phyloP scores from a whole-genome alignment of 2,797 vertebrate genomes.

The Rhabdophis nuchalis region DNA sequence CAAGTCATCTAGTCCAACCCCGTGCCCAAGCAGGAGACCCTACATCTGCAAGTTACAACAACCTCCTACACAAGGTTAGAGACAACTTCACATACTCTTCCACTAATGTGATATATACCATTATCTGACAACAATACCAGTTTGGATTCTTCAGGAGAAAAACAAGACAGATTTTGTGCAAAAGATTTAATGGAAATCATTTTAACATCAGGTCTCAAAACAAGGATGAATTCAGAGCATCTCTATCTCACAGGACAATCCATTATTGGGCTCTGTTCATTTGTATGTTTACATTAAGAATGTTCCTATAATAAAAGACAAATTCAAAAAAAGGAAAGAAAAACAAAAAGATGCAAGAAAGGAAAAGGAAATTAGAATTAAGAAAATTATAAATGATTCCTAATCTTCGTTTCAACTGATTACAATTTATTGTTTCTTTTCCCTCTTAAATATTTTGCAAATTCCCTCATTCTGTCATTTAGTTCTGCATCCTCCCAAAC shows the following conservation, averaged over 20 bases:
- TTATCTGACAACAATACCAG: background rate
- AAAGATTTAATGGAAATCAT: background rate
- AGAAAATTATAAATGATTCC: background rate
- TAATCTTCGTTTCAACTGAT: background rate
- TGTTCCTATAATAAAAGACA: background rate
- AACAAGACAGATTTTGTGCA: background rate
- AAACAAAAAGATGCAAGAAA: background rate
- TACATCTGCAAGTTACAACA: too few species aligned
- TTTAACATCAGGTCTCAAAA: background rate
- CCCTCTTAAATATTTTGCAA: background rate
- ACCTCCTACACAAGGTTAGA: background rate
- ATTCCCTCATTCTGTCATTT: background rate
- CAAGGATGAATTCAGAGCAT: background rate
- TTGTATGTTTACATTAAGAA: background rate
- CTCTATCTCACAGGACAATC: background rate
- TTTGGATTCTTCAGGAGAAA: background rate
- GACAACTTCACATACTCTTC: background rate
- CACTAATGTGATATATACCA: background rate
- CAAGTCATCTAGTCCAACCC: too few species aligned
- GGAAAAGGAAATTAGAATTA: background rate
- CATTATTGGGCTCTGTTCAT: background rate
- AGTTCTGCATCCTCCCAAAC: background rate
- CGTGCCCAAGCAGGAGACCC: too few species aligned
- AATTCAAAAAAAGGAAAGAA: background rate
- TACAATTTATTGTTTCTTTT: background rate